Evolutionary conservation across 2,797 vertebrate species (phyloP).

Genomic region (Benthosema pterotum): DNA sequence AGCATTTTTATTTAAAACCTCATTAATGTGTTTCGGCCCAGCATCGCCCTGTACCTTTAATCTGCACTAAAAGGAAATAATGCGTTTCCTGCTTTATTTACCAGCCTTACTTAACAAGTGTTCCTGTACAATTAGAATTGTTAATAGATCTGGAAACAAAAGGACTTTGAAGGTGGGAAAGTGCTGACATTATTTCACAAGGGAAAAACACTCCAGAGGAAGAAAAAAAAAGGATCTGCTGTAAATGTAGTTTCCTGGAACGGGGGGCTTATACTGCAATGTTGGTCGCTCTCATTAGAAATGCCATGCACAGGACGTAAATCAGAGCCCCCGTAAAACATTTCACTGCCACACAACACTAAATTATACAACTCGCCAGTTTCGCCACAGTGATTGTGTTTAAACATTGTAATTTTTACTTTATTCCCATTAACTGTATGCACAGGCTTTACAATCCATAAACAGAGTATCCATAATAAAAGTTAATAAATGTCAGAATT

Average conservation of each 20-base stretch:
- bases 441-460: slow-evolving; percentile 99
- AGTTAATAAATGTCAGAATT: slow-evolving; percentile 99
- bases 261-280: slow-evolving; percentile 93
- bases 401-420: slow-evolving; percentile 99
- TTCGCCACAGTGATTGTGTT: slow-evolving; percentile 97
- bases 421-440: slow-evolving; percentile 99
- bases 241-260: slow-evolving; percentile 99
- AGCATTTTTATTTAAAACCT: slow-evolving; percentile 83
- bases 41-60: slow-evolving; percentile 85
- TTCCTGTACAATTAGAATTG: slow-evolving; percentile 99
- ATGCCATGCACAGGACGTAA: slow-evolving; percentile 97
- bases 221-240: slow-evolving; percentile 79
- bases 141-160: slow-evolving; percentile 99
- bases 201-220: slow-evolving; percentile 94
- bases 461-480: slow-evolving; percentile 98
- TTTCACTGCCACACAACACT: slow-evolving; percentile 98
- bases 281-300: slow-evolving; percentile 96
- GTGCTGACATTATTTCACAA: slow-evolving; percentile 99
- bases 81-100: slow-evolving; percentile 97
- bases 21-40: slow-evolving; percentile 80
- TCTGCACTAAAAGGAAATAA: slow-evolving; percentile 98
- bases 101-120: slow-evolving; percentile 96
- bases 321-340: slow-evolving; percentile 98
- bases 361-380: slow-evolving; percentile 96
- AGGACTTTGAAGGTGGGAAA: slow-evolving; percentile 99